phyloP scores from a whole-genome alignment of 2,113 vertebrate species.

The Glaucomys volans region DNA sequence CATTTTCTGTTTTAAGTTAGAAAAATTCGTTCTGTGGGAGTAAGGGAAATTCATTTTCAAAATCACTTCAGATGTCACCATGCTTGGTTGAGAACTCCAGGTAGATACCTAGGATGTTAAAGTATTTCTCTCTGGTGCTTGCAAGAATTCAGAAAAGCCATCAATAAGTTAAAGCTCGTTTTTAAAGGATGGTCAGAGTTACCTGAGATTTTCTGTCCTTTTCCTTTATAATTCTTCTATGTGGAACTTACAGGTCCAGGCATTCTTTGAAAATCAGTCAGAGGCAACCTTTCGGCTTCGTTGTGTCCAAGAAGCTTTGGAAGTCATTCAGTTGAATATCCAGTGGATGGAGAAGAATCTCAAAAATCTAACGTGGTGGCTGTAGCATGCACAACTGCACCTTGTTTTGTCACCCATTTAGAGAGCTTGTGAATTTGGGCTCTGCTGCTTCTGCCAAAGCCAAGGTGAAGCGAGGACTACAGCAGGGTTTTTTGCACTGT shows the following conservation, averaged over 20 bases:
- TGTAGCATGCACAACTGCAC: slow-evolving; percentile 83
- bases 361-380: slow-evolving; percentile 82
- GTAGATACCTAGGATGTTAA: background rate
- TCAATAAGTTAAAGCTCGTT: slow-evolving; percentile 10
- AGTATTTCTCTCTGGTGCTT: background rate
- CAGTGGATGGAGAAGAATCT: slow-evolving; percentile 94
- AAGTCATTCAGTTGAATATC: slow-evolving; percentile 94
- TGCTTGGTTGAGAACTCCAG: background rate
- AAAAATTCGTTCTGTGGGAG: background rate
- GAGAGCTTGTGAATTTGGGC: slow-evolving; percentile 78
- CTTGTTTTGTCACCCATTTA: slow-evolving; percentile 62
- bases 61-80: slow-evolving; percentile 5
- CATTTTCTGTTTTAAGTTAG: slow-evolving; percentile 5
- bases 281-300: slow-evolving; percentile 91
- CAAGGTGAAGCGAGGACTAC: slow-evolving; percentile 75
- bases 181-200: background rate
- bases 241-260: slow-evolving; percentile 88
- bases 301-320: slow-evolving; percentile 92
- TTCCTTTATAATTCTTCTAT: slow-evolving; percentile 30
- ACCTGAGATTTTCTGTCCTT: background rate
- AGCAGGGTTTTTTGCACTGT: slow-evolving; percentile 91
- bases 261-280: slow-evolving; percentile 93
- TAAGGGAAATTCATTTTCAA: slow-evolving; percentile 10
- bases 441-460: slow-evolving; percentile 82
- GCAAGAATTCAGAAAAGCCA: background rate